Evolutionary conservation across 2,797 vertebrate genomes (phyloP), one percentile per base, ranked within the genome.

Genomic region (Anguilla megastoma): DNA sequence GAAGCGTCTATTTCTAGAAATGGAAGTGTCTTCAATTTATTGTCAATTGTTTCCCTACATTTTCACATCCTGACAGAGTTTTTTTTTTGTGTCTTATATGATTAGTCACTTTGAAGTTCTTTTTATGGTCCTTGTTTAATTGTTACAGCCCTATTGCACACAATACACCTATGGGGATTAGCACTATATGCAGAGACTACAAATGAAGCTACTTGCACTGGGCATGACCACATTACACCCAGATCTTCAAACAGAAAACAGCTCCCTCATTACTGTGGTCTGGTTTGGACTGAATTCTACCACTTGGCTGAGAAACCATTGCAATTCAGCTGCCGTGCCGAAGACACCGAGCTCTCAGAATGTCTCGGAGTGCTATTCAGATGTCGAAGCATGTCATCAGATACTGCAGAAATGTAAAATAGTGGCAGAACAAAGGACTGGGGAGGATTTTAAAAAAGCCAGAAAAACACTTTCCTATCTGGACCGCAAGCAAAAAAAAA

Each of bases 391-490:
- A n/a, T 7, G 27, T 48, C 41, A 9, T 80, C 76, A 80, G 76
- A 30, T 4, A 80, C 24, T 8, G 45, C 30, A 80, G 48, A 85
- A 21, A 85, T 30, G 52, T 33, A 21, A 30, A 85, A 18, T 12
- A 58, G 27, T 84, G 83, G 9, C 24, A 45, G 56, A 85, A 41
- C 14, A 9, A 33, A 58, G 16, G 58, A 8, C 1, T 27, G 8
- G 33, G 85, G 36, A n/a, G 6, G 58, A 24, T 41, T 60, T 36
- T 2, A 4, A 6, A 66, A 56, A 41, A 33, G 33, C 33, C 2
- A 66, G 85, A 85, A 63, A 79, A 66, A 36, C 16, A 85, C 56
- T 85, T 63, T 54, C 3, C 27, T 56, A 85, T 66, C 18, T 66
- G 8, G 12, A 45, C 84, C 56, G 54, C 56, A 24, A 66, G 33